Percentiles rank a stretch among this genome's conserved stretches.
These are phyloP conservation scores for Hyla sarda DNA, from an alignment of 2,113 vertebrate genomes.

Conservation along the genomic window DNA sequence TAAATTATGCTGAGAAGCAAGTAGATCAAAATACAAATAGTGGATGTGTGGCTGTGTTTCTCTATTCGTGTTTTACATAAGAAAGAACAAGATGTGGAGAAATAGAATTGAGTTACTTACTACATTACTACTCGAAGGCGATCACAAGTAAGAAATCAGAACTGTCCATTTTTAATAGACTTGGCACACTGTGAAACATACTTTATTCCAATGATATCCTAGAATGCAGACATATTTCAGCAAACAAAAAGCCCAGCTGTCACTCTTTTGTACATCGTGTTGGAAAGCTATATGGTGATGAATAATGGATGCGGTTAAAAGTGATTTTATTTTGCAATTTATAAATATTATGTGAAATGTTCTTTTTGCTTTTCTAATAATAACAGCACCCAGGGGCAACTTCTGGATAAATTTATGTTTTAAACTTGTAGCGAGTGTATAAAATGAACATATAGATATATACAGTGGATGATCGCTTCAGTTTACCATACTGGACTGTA, in stretches of 20 bases:
- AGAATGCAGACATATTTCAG: constrained; percentile 1
- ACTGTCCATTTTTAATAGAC: constrained; percentile 16
- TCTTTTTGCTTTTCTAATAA: constrained; percentile 28
- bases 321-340: constrained; percentile 38
- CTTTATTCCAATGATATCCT: constrained; percentile 23
- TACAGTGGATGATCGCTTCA: background rate
- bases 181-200: constrained; percentile 30
- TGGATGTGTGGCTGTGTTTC: no score
- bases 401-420: background rate
- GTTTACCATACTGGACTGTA: background rate
- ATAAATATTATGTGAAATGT: constrained; percentile 46
- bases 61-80: no score
- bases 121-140: background rate
- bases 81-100: background rate
- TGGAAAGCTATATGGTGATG: constrained; percentile 7
- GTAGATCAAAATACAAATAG: no score
- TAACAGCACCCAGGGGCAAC: background rate
- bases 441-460: background rate
- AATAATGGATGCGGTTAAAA: constrained; percentile 26
- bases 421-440: background rate
- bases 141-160: constrained; percentile 27
- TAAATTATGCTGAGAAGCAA: no score
- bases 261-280: constrained; percentile 41
- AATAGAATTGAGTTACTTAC: background rate
- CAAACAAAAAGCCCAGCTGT: constrained; percentile 28